A percentile compares a stretch with the other conserved stretches of the same genome.
Evolutionary conservation across 2,113 vertebrate species (phyloP).

Genomic region (Eleginops maclovinus): DNA sequence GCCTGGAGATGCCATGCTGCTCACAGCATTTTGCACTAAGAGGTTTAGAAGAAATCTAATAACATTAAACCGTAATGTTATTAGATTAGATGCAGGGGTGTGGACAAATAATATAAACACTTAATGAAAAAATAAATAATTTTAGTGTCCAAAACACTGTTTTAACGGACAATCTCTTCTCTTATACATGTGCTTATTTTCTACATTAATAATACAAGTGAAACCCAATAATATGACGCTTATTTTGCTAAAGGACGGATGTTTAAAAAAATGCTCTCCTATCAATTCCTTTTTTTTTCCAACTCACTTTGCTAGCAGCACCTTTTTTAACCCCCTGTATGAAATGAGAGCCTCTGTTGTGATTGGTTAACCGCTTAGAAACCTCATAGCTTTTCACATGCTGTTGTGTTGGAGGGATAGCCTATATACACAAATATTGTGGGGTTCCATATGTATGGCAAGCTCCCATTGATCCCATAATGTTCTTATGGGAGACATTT

Average conservation of each 20-base stretch:
- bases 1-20: conserved; percentile 16
- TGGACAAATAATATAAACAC: not conserved
- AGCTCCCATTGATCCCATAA: no score
- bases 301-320: not conserved
- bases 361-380: no score
- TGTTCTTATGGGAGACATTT: not conserved
- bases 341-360: no score
- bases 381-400: no score
- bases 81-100: conserved; percentile 3
- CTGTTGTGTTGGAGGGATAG: no score
- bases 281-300: no score
- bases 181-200: not conserved
- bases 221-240: not conserved
- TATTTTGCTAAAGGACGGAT: not conserved
- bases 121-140: no score
- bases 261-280: not conserved
- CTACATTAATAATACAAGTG: no score
- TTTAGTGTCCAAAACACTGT: not conserved
- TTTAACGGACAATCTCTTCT: not conserved
- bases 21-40: conserved; percentile 6
- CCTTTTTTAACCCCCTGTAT: no score
- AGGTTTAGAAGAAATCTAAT: conserved; percentile 39
- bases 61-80: conserved; percentile 29
- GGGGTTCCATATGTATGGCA: no score
- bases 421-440: no score